Evolutionary conservation across 1,140 invertebrate genomes (phyloP).

Genomic region (Caerostris extrusa): DNA sequence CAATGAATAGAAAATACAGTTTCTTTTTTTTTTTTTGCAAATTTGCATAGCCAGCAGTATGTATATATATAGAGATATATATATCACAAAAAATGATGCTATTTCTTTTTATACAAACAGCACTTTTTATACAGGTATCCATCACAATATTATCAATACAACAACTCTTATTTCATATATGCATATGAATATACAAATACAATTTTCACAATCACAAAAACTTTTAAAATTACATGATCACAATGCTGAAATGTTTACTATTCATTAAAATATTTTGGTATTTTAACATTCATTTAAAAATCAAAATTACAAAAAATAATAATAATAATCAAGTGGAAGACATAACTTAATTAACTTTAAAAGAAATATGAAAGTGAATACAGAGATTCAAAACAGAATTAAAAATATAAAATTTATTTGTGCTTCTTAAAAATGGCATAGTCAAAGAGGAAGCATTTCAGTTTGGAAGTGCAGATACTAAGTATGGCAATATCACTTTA

Average conservation of each 20-base stretch:
- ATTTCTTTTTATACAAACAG: neutral
- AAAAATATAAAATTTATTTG: no score
- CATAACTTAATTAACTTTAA: neutral
- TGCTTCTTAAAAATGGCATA: neutral
- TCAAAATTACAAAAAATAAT: no score
- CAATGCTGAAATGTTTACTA: neutral
- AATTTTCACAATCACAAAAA: neutral
- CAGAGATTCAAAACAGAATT: neutral
- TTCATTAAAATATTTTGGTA: neutral
- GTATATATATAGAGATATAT: neutral
- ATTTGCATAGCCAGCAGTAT: neutral
- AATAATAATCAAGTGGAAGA: neutral
- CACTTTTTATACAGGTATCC: neutral
- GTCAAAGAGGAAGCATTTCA: neutral
- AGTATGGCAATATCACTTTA: neutral
- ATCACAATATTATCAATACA: neutral
- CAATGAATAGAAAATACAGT: slow-evolving; percentile 8
- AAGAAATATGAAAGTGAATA: neutral
- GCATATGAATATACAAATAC: neutral
- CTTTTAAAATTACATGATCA: neutral
- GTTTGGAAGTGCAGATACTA: neutral
- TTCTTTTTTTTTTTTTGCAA: neutral
- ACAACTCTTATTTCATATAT: neutral
- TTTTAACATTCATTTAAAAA: no score
- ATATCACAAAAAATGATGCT: slow-evolving; percentile 19